phyloP scores from a whole-genome alignment of 2,113 vertebrate species.

The Odobenus rosmarus region DNA sequence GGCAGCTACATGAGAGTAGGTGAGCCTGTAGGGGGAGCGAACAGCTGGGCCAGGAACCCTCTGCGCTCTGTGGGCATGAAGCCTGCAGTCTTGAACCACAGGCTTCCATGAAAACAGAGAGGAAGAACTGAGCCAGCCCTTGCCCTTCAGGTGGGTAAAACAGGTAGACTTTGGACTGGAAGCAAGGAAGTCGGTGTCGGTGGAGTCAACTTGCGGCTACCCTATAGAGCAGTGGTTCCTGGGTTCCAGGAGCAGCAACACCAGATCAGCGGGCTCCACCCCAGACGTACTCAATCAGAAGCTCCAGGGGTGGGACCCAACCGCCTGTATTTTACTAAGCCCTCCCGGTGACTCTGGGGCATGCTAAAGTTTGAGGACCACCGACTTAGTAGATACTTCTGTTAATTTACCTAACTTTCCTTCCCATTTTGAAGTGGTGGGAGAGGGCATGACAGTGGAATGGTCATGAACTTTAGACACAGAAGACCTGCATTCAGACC shows the following conservation, averaged over 20 bases:
- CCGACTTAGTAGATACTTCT: not conserved
- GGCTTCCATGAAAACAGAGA: not conserved
- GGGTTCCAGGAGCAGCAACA: not conserved
- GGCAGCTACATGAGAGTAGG: not conserved
- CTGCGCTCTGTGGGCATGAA: accelerated
- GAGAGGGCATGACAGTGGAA: not conserved
- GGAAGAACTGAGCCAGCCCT: not conserved
- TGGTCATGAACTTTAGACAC: not conserved
- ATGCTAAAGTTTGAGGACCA: not conserved
- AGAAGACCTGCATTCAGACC: not conserved
- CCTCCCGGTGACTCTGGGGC: not conserved
- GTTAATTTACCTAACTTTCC: not conserved
- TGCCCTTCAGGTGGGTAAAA: not conserved
- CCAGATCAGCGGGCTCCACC: not conserved
- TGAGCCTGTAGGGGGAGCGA: not conserved
- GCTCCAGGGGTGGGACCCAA: not conserved
- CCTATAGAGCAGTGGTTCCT: not conserved
- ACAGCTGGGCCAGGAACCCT: not conserved
- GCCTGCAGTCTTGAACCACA: not conserved
- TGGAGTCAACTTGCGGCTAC: too few relatives aligned
- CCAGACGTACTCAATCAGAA: not conserved
- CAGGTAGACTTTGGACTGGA: not conserved
- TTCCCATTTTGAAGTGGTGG: not conserved
- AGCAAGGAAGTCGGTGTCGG: not conserved
- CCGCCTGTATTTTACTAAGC: not conserved